These are phyloP conservation scores for Beroe ovata DNA, from an alignment of 37 sponge, comb jelly and placozoan genomes.

Conservation along the genomic window DNA sequence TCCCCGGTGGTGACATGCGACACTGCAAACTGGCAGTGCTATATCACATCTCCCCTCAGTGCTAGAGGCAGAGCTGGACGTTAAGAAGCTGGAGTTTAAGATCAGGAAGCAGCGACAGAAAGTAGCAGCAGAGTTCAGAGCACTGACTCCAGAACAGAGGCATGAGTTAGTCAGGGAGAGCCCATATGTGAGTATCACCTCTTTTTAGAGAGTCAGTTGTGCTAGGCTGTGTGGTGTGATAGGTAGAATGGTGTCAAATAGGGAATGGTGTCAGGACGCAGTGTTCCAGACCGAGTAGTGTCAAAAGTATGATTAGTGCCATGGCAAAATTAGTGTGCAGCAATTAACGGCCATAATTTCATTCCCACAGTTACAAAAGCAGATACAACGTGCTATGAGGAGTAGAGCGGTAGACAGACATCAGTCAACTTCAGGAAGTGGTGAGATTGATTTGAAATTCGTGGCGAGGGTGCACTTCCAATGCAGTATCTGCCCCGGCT, in stretches of 20 bases:
- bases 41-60: not conserved
- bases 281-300: too few relatives aligned
- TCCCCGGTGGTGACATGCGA: too few relatives aligned
- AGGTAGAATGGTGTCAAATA: too few relatives aligned
- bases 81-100: slow-evolving; percentile 53
- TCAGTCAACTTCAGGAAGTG: not conserved
- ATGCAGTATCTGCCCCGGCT: not conserved
- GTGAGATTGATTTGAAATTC: not conserved
- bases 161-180: slow-evolving; percentile 32
- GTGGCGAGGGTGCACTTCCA: not conserved
- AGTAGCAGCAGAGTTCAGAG: slow-evolving; percentile 59
- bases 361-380: slow-evolving; percentile 44
- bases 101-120: slow-evolving; percentile 60
- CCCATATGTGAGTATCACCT: slow-evolving; percentile 29
- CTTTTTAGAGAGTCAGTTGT: too few relatives aligned
- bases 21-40: too few relatives aligned
- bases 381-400: slow-evolving; percentile 60
- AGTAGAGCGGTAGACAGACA: not conserved
- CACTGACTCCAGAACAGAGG: slow-evolving; percentile 64
- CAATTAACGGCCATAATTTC: not conserved
- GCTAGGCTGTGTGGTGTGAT: too few relatives aligned
- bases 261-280: too few relatives aligned
- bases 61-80: slow-evolving; percentile 60
- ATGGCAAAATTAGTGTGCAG: too few relatives aligned
- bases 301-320: too few relatives aligned